Percentiles rank a stretch among this genome's conserved stretches.
Evolutionary conservation across 2,888 invertebrate species (phyloP).

Genomic region (Halocaridina rubra): DNA sequence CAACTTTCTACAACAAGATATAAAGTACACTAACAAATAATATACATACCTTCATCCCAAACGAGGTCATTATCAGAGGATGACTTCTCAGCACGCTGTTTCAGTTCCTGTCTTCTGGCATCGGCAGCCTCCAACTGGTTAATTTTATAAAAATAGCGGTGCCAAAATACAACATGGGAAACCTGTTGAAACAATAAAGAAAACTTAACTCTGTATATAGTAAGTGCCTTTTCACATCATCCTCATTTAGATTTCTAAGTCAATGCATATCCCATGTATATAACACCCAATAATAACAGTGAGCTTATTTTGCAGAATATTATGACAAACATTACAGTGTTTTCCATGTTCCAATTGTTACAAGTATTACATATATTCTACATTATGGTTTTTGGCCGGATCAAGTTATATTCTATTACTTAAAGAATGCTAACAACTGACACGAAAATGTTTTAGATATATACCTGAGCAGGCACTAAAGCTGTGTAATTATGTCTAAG

Average conservation of each 20-base stretch:
- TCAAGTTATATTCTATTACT: neutral
- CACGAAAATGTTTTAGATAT: neutral
- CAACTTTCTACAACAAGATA: too few relatives aligned
- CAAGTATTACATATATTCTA: too few relatives aligned
- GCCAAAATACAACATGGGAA: constrained; percentile 81
- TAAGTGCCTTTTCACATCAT: too few relatives aligned
- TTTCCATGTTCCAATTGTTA: too few relatives aligned
- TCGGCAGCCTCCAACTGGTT: constrained; percentile 81
- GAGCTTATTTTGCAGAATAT: too few relatives aligned
- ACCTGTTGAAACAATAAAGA: too few relatives aligned
- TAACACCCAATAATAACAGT: too few relatives aligned
- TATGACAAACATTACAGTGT: too few relatives aligned
- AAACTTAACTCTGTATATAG: too few relatives aligned
- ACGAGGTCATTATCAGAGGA: constrained; percentile 68
- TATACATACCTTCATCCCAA: constrained; percentile 67
- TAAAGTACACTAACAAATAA: neutral
- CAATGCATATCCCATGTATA: too few relatives aligned
- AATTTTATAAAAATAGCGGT: constrained; percentile 84
- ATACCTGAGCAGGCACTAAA: constrained; percentile 76
- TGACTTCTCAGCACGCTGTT: constrained; percentile 71
- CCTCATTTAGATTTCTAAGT: too few relatives aligned
- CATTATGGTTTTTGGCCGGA: too few relatives aligned
- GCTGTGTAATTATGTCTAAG: constrained; percentile 75
- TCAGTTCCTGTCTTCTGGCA: constrained; percentile 76
- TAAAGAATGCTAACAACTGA: neutral